phyloP scores from a whole-genome alignment of 2,113 vertebrate species.

The Willisornis vidua region DNA sequence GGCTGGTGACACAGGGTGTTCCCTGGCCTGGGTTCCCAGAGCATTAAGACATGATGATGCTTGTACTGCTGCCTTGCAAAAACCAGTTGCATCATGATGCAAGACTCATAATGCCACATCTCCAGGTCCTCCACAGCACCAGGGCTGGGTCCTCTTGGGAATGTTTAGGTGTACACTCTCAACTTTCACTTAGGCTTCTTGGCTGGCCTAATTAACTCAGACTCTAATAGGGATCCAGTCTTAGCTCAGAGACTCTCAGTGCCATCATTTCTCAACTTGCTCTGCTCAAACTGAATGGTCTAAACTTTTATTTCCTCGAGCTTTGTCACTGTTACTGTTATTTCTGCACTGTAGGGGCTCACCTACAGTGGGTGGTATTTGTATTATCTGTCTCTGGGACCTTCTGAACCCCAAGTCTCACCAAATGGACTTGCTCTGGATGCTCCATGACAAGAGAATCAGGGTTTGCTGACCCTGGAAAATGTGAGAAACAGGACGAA shows the following conservation, averaged over 20 bases:
- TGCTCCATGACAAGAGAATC: not conserved
- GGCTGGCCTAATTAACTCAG: not conserved
- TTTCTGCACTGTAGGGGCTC: not conserved
- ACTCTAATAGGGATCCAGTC: not conserved
- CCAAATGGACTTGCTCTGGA: not conserved
- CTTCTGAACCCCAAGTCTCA: not conserved
- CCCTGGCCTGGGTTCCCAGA: not conserved
- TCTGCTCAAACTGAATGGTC: not conserved
- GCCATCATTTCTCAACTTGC: not conserved
- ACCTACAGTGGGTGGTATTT: not conserved
- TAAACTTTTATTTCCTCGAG: not conserved
- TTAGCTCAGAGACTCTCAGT: not conserved
- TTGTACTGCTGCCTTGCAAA: constrained; percentile 44
- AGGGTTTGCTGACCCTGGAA: not conserved
- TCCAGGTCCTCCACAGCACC: not conserved
- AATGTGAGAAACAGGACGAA: not conserved
- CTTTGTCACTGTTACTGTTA: not conserved
- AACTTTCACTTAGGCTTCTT: constrained; percentile 12
- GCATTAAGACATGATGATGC: constrained; percentile 37
- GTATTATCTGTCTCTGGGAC: not conserved
- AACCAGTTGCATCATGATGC: not conserved
- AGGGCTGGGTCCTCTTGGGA: not conserved
- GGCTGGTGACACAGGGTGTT: constrained; percentile 24
- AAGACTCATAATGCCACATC: not conserved
- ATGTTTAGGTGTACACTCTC: not conserved